phyloP scores from a whole-genome alignment of 2,113 vertebrate genomes.

The Acrocephalus kingi region DNA sequence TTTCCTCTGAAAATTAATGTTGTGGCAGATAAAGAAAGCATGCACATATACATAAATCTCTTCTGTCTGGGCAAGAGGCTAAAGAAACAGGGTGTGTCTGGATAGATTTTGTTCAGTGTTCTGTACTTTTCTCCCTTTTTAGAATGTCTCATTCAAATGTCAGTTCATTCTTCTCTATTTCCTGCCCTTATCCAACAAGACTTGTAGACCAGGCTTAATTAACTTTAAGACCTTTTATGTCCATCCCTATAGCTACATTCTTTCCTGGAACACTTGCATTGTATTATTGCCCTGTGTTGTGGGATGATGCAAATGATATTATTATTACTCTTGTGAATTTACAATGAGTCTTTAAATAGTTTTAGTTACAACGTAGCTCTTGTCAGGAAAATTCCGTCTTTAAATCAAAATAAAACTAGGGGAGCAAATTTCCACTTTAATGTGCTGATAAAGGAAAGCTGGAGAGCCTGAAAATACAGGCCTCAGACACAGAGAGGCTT shows the following conservation, averaged over 20 bases:
- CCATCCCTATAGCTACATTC: not conserved
- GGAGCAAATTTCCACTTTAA: not conserved
- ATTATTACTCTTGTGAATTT: not conserved
- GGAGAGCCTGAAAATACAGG: not conserved
- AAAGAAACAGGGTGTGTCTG: not conserved
- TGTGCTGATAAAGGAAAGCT: not conserved
- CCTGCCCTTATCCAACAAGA: constrained; percentile 33
- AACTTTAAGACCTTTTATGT: constrained; percentile 34
- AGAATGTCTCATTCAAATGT: constrained; percentile 34
- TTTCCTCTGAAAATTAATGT: constrained; percentile 23
- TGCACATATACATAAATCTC: not conserved
- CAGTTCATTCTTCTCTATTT: constrained; percentile 57
- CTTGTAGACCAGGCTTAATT: constrained; percentile 25
- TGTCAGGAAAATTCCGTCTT: not conserved
- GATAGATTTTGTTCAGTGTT: not conserved
- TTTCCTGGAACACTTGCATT: constrained; percentile 47
- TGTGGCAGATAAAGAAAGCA: constrained; percentile 16
- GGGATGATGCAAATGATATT: constrained; percentile 27
- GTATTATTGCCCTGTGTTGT: not conserved
- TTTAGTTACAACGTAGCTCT: not conserved
- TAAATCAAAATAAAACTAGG: not conserved
- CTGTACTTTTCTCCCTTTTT: constrained; percentile 3
- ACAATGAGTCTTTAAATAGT: not conserved
- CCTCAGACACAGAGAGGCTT: not conserved
- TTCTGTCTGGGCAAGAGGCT: not conserved